Conservation (phyloP, 2,888 invertebrate genomes). For the Branchipolynoe longqiensis region DNA sequence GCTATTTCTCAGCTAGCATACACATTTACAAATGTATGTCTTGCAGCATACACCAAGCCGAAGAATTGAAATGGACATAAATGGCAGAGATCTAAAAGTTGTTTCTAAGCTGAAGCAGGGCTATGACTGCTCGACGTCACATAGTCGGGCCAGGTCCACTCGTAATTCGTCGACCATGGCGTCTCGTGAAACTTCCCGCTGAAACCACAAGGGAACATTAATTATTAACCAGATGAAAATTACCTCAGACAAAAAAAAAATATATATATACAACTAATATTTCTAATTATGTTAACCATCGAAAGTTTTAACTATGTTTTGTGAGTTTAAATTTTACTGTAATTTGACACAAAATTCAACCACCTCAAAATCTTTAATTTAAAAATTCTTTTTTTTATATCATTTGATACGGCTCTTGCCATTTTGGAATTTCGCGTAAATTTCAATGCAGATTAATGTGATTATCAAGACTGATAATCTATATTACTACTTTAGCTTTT, state of each 20-base stretch:
- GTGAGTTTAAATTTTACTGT: background rate
- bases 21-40: no score
- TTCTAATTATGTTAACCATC: background rate
- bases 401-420: no score
- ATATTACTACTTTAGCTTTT: no score
- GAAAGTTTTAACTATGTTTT: background rate
- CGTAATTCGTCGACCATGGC: conserved; percentile 75
- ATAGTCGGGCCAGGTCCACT: conserved; percentile 60
- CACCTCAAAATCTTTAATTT: no score
- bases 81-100: no score
- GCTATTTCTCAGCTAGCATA: no score
- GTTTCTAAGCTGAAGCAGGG: background rate
- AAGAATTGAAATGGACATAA: conserved; percentile 1
- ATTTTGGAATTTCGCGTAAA: no score
- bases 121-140: background rate
- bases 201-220: conserved; percentile 65
- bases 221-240: background rate
- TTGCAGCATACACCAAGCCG: no score
- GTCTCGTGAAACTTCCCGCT: conserved; percentile 76
- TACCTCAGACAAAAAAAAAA: background rate
- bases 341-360: no score
- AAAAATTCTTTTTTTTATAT: background rate
- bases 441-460: no score
- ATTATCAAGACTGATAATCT: no score
- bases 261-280: background rate